Evolutionary conservation across 2,888 invertebrate genomes (phyloP), one percentile per base, ranked within the genome.

Genomic region (Eremobia ochroleuca): DNA sequence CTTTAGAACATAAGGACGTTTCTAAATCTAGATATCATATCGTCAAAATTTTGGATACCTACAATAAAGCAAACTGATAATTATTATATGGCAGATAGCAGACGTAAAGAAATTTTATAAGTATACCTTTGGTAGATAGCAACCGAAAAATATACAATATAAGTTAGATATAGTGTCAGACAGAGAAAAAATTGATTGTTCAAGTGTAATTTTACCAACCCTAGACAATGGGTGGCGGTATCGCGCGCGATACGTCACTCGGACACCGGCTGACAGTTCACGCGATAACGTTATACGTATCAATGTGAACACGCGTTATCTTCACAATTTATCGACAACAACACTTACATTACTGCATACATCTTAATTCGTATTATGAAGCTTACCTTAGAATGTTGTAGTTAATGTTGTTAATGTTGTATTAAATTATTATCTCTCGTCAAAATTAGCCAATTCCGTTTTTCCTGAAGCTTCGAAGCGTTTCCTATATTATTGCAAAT

Each of bases 231-330:
- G 61, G 37, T 9, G 21, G 31, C 0, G 61, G 62, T 79, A 82
- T 73, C 73, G 69, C 77, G 74, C 72, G 83, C 90, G 75, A 92
- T 92, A 86, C 88, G 79, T 92, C 91, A 89, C 70, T 90, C 81
- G 86, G 87, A 87, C 85, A 85, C 74, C 80, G 82, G 82, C 86
- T 88, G 88, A 88, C 87, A 87, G 85, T 84, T 76, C 78, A 69
- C 77, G 69, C 85, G 78, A 85, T 82, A 78, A 73, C 79, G 73
- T 87, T 90, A 91, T 91, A 90, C 82, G 79, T 73, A 87, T 89
- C 87, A 82, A 86, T 89, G 90, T 90, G 89, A 89, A 91, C 88
- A 90, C 85, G 85, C 76, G 87, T 89, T 91, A 91, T 91, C 90
- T 88, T 85, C 13, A 77, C 85, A 82, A 87, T 89, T 88, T 90